Conservation (phyloP, 2,797 vertebrate genomes). For the Hephaestus fuliginosus region DNA sequence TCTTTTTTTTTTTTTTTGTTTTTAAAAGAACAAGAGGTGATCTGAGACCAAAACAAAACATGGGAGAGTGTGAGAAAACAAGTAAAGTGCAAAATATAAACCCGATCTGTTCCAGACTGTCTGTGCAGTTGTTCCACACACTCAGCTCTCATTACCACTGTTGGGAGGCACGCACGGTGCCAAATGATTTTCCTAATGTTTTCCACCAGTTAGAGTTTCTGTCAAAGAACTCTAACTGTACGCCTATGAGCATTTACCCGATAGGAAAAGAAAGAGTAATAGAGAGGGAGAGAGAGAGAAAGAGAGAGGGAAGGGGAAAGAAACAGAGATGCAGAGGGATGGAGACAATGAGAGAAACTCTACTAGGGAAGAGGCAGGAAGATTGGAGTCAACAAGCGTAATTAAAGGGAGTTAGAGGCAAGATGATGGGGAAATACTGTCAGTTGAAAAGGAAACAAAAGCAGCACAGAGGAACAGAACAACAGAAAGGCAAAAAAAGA, state of each 20-base stretch:
- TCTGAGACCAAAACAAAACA: constrained; percentile 30
- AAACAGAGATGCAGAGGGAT: constrained; percentile 11
- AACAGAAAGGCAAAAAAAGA: constrained; percentile 37
- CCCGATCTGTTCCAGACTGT: constrained; percentile 26
- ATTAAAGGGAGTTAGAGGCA: constrained; percentile 68
- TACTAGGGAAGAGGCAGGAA: constrained; percentile 35
- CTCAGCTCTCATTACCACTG: constrained; percentile 59
- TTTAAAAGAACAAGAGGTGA: constrained; percentile 9
- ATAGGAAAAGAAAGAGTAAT: constrained; percentile 38
- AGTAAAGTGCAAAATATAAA: constrained; percentile 50
- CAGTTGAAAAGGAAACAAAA: constrained; percentile 32
- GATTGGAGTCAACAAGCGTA: constrained; percentile 68
- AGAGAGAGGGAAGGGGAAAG: constrained; percentile 5
- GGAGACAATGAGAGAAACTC: constrained; percentile 27
- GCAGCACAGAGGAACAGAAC: constrained; percentile 3
- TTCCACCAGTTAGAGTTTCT: constrained; percentile 47
- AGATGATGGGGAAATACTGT: constrained; percentile 53
- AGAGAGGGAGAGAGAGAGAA: constrained; percentile 2
- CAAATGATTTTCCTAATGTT: constrained; percentile 62
- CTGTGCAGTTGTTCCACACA: constrained; percentile 42
- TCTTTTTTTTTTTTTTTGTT: constrained; percentile 1
- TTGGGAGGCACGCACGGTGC: constrained; percentile 40
- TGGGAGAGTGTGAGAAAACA: constrained; percentile 15
- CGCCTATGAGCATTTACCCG: constrained; percentile 28
- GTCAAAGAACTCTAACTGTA: constrained; percentile 53